Conservation (phyloP, 2,797 vertebrate genomes). For the Hoplostethus atlanticus region DNA sequence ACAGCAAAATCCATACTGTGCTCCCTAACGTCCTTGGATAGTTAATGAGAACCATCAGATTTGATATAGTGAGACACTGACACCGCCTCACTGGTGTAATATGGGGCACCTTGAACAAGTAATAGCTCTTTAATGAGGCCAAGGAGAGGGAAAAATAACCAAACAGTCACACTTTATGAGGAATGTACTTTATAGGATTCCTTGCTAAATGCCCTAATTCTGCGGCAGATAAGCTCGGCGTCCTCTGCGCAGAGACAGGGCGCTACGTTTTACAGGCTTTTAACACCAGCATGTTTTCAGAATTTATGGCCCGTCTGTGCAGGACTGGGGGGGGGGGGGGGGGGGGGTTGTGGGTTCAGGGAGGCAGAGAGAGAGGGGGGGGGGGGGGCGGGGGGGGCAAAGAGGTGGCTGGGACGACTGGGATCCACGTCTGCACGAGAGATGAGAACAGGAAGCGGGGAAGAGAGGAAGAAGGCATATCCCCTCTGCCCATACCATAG, state of each 20-base stretch:
- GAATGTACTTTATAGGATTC: constrained; percentile 78
- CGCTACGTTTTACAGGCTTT: constrained; percentile 74
- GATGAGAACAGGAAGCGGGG: constrained; percentile 31
- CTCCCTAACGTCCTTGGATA: constrained; percentile 6
- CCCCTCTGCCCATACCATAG: constrained; percentile 32
- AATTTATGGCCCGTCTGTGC: constrained; percentile 75
- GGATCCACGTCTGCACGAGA: constrained; percentile 48
- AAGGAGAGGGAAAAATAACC: constrained; percentile 75
- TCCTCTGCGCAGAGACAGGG: constrained; percentile 62
- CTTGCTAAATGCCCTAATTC: constrained; percentile 70
- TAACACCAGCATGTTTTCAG: constrained; percentile 72
- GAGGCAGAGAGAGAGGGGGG: constrained; percentile 1
- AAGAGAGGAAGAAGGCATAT: constrained; percentile 43
- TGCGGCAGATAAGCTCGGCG: constrained; percentile 42
- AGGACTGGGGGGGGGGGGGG: constrained; percentile 29
- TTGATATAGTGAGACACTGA: constrained; percentile 56
- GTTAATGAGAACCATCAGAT: constrained; percentile 54
- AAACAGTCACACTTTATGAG: constrained; percentile 79
- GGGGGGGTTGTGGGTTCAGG: neutral
- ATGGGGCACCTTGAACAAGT: constrained; percentile 78
- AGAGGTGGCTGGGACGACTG: constrained; percentile 11
- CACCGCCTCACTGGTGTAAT: constrained; percentile 55
- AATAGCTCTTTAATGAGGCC: constrained; percentile 79
- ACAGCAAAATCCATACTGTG: constrained; percentile 29
- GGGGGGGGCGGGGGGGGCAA: neutral